Base-by-base conservation (phyloP, 2,797 vertebrate species). In the Adrianichthys oophorus region DNA sequence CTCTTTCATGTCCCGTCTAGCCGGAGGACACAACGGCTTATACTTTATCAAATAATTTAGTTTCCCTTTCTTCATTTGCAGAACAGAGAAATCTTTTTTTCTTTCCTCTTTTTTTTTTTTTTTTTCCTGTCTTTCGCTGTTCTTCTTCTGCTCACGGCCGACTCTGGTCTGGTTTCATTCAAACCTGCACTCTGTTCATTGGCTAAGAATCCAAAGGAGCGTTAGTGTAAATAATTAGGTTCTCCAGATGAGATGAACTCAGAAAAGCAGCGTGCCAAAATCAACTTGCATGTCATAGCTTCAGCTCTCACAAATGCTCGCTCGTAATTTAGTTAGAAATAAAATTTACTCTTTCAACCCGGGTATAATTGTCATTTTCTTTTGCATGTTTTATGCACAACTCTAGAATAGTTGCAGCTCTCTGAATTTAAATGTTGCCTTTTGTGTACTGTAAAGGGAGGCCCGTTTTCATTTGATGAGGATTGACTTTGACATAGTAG, bases 161-260 rank as follows among this genome's bases (percentile, higher is more conserved):
- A 67, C 72, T 78, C 82, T 82, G 82, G 76, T 85, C 88, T 89
- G 89, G 79, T 72, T 89, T 87, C 78, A 81, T 90, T 88, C 85
- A 83, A 79, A 87, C 81, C 79, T 86, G 81, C 79, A 89, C 86
- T 88, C 83, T 85, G 89, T 79, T 86, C 78, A 50, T 68, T 91
- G 90, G 89, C 87, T 88, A 70, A 58, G 78, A 83, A 84, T 91
- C 80, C 90, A 92, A 91, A 91, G 87, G 73, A 85, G 76, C 58
- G 32, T 79, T 87, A 84, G 86, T 90, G 84, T 91, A 92, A 92
- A 92, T 92, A 91, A 91, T 87, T 87, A 86, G 83, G 73, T 83
- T 79, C 85, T 85, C 90, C 91, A 92, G 91, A 92, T 93, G 90
- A 92, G 88, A 91, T 92, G 87, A 90, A 90, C 87, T 90, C 85